Percentiles rank a stretch among this genome's conserved stretches.
Conservation (phyloP, 2,797 vertebrate genomes). For the Helicolenus hilgendorfi region DNA sequence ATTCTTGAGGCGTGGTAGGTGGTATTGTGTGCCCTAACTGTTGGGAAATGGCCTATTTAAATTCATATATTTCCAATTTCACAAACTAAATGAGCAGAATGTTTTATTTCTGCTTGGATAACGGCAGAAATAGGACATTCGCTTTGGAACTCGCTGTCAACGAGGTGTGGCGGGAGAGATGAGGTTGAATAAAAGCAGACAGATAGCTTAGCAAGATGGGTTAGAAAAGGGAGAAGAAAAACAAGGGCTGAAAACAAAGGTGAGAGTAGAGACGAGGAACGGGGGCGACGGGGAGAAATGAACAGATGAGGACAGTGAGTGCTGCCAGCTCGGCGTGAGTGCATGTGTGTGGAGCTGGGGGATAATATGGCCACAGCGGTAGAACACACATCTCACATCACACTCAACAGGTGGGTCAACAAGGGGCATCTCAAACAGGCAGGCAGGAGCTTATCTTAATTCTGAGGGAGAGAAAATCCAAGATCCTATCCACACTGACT, state of each 20-base stretch:
- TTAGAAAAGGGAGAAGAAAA: slow-evolving; percentile 54
- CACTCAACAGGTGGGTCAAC: slow-evolving; percentile 87
- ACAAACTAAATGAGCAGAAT: slow-evolving; percentile 69
- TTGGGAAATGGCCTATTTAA: slow-evolving; percentile 62
- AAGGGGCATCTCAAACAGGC: slow-evolving; percentile 85
- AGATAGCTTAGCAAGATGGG: slow-evolving; percentile 55
- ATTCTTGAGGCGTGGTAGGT: slow-evolving; percentile 7
- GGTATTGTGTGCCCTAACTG: slow-evolving; percentile 15
- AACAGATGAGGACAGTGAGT: slow-evolving; percentile 69
- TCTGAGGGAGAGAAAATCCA: slow-evolving; percentile 90
- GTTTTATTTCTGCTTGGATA: slow-evolving; percentile 67
- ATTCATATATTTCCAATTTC: slow-evolving; percentile 70
- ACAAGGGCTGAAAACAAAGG: slow-evolving; percentile 76
- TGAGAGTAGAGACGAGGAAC: slow-evolving; percentile 55
- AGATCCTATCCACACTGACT: slow-evolving; percentile 87
- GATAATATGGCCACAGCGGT: slow-evolving; percentile 68
- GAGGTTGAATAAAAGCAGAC: slow-evolving; percentile 75
- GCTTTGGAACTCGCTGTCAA: slow-evolving; percentile 69
- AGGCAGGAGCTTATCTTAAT: slow-evolving; percentile 91
- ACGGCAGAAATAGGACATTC: slow-evolving; percentile 62
- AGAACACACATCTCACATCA: slow-evolving; percentile 72
- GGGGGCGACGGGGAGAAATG: slow-evolving; percentile 52
- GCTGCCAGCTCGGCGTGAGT: slow-evolving; percentile 44
- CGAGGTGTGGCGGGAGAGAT: slow-evolving; percentile 68
- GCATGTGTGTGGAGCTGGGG: slow-evolving; percentile 41